phyloP scores from a whole-genome alignment of 2,113 vertebrate genomes.

The Phylloscopus trochilus region DNA sequence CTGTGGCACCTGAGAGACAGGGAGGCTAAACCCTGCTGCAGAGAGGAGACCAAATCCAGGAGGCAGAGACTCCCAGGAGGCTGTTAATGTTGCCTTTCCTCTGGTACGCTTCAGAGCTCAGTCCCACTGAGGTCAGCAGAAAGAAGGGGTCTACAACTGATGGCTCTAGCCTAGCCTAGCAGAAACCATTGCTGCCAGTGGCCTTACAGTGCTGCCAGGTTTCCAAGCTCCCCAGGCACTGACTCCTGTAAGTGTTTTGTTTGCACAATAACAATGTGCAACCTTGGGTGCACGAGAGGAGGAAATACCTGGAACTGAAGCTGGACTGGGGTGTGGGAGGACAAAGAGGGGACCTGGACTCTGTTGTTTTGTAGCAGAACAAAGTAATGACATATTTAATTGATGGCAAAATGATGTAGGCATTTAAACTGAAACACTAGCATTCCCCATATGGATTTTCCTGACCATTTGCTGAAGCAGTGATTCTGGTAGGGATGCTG shows the following conservation, averaged over 20 bases:
- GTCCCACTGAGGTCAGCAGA: background rate
- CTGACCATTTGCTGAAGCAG: background rate
- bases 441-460: background rate
- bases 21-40: background rate
- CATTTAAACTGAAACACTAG: background rate
- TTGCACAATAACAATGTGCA: accelerated
- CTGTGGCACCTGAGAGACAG: background rate
- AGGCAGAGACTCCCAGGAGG: background rate
- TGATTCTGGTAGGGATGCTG: background rate
- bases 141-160: background rate
- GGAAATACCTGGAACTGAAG: background rate
- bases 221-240: accelerated
- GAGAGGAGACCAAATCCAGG: background rate
- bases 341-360: background rate
- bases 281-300: background rate
- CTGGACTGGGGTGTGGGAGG: background rate
- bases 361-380: background rate
- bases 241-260: background rate
- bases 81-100: background rate
- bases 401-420: background rate
- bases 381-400: background rate
- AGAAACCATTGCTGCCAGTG: background rate
- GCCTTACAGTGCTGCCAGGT: background rate
- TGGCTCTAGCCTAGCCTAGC: background rate
- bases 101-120: background rate